A percentile compares a stretch with the other conserved stretches of the same genome.
Conservation (phyloP, 2,888 invertebrate species). For the Drosophila picticornis region DNA sequence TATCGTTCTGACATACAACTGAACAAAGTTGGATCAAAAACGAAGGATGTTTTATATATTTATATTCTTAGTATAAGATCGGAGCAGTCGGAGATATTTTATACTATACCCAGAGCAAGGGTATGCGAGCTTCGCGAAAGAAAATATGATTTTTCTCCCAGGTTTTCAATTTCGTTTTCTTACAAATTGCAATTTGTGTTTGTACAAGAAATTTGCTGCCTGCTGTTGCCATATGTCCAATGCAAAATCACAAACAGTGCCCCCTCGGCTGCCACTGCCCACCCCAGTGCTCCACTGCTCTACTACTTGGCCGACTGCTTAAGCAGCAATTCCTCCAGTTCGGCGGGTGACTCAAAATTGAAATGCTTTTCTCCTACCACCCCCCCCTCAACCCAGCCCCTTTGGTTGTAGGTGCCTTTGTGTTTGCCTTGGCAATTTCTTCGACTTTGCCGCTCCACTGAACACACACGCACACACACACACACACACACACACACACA, state of each 20-base stretch:
- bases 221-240: conserved; percentile 67
- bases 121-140: conserved; percentile 1
- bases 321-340: neutral
- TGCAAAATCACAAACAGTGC: conserved; percentile 23
- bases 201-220: conserved; percentile 55
- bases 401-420: conserved; percentile 12
- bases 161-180: conserved; percentile 32
- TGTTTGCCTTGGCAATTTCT: conserved; percentile 35
- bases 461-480: conserved; percentile 28
- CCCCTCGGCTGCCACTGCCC: neutral
- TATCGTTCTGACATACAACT: neutral
- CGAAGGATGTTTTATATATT: neutral
- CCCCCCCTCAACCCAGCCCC: neutral
- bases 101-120: neutral
- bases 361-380: conserved; percentile 25
- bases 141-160: no score
- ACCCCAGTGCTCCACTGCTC: neutral
- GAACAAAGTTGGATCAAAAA: neutral
- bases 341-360: conserved; percentile 48
- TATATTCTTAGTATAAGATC: neutral
- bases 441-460: conserved; percentile 36
- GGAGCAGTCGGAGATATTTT: neutral
- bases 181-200: conserved; percentile 69
- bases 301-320: neutral
- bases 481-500: conserved; percentile 8